Evolutionary conservation across 2,113 vertebrate species (phyloP), one percentile per base, ranked within the genome.

Genomic region (Centropus bengalensis): DNA sequence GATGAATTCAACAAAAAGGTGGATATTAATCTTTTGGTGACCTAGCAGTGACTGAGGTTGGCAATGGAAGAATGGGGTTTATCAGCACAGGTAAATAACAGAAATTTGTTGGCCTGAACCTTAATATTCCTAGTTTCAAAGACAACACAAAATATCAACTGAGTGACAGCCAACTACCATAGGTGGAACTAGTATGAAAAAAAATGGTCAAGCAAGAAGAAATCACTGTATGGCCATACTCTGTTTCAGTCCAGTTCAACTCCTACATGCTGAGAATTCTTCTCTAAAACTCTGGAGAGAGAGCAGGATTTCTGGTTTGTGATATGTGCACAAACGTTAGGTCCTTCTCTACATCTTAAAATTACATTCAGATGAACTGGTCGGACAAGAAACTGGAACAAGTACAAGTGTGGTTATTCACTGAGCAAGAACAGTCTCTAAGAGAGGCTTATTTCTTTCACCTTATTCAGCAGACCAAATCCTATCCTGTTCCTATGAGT

Each of bases 161-260:
- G 33, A n/a, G 28, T 81, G 55, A 19, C 44, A 68, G 23, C 54
- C 44, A 59, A 1, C 24, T 63, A 26, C 38, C 8, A 23, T 5
- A 49, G 36, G 6, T 54, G 11, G 51, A 78, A 51, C 7, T 68
- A 52, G 33, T 33, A 69, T 55, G 45, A 44, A 82, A 64, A 55
- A 36, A 63, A 71, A 75, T 32, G 18, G 16, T 64, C 63, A 70
- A 70, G 33, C 33, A 44, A 40, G 58, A 81, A 88, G 59, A 59
- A 71, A 22, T 38, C 0, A 0, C 28, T 71, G 7, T 51, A 19
- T 38, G 68, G 28, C 19, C 16, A 4, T 55, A 32, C 9, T 56
- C 6, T 36, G 23, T 1, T 79, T 76, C 38, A 47, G 49, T 40
- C 12, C 54, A 27, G 17, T 54, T 62, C 12, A 64, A 6, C 24